Conservation (phyloP, 2,888 invertebrate species). For the Muschampia plurimacula region DNA sequence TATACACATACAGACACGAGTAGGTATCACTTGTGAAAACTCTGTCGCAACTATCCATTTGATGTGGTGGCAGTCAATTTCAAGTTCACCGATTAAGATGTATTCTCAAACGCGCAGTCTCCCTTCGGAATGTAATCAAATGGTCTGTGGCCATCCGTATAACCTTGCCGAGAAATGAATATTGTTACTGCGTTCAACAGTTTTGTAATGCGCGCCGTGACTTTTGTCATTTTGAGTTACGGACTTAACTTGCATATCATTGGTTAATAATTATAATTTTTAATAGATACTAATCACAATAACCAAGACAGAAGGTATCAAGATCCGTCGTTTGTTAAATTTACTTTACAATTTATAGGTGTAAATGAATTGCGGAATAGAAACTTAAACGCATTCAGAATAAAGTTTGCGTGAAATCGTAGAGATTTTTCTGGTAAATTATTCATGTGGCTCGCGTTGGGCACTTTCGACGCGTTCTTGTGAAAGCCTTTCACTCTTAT, state of each 20-base stretch:
- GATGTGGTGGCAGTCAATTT: slow-evolving; percentile 36
- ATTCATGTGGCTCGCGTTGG: slow-evolving; percentile 82
- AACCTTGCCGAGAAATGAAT: slow-evolving; percentile 11
- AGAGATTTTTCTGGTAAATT: slow-evolving; percentile 86
- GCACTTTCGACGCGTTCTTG: slow-evolving; percentile 80
- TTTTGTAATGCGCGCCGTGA: slow-evolving; percentile 1
- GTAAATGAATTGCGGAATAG: slow-evolving; percentile 81
- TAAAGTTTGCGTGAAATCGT: slow-evolving; percentile 83
- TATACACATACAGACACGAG: slow-evolving; percentile 52
- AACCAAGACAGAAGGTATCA: neutral
- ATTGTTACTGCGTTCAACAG: neutral
- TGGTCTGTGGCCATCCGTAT: neutral
- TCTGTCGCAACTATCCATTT: slow-evolving; percentile 51
- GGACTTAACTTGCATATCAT: neutral
- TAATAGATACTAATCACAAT: neutral
- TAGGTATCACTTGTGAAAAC: slow-evolving; percentile 59
- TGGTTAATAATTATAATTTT: neutral
- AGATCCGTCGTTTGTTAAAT: slow-evolving; percentile 50
- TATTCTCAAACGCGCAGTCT: slow-evolving; percentile 5
- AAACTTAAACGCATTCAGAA: slow-evolving; percentile 81
- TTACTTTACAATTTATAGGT: slow-evolving; percentile 66
- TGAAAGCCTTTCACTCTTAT: slow-evolving; percentile 85
- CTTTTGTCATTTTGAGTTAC: slow-evolving; percentile 6
- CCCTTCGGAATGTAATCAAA: slow-evolving; percentile 1
- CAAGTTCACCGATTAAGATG: slow-evolving; percentile 46